Evolutionary conservation across 2,888 invertebrate species (phyloP).

Genomic region (Pyralis farinalis): DNA sequence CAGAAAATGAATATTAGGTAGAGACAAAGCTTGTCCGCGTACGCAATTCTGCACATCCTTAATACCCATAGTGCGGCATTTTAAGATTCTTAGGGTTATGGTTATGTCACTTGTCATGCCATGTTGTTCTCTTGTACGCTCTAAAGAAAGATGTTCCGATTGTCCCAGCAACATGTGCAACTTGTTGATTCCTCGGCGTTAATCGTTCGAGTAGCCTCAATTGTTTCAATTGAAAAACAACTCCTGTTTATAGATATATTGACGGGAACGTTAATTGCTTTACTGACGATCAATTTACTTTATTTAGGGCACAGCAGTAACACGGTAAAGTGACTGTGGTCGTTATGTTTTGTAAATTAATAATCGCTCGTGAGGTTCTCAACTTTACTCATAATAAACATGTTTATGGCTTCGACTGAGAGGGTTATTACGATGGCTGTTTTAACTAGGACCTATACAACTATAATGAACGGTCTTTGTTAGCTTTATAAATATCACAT

Average conservation of each 20-base stretch:
- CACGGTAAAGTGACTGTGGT: constrained; percentile 4
- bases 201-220: constrained; percentile 62
- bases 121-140: too few species aligned
- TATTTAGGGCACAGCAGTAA: constrained; percentile 31
- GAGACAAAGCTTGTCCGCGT: too few species aligned
- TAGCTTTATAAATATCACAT: too few species aligned
- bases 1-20: too few species aligned
- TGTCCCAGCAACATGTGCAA: constrained; percentile 1
- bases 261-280: constrained; percentile 57
- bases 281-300: constrained; percentile 54
- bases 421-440: neutral
- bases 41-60: too few species aligned
- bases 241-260: constrained; percentile 41
- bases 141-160: too few species aligned
- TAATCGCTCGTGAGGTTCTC: constrained; percentile 6
- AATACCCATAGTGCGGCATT: too few species aligned
- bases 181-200: constrained; percentile 11
- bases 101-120: too few species aligned
- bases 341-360: constrained; percentile 6
- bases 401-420: constrained; percentile 1
- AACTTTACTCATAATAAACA: constrained; percentile 2
- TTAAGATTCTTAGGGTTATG: too few species aligned
- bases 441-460: too few species aligned
- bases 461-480: too few species aligned
- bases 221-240: constrained; percentile 75